Evolutionary conservation across 92 coral and sea anemone genomes (phyloP).

Genomic region (Chrysogorgia sp.): DNA sequence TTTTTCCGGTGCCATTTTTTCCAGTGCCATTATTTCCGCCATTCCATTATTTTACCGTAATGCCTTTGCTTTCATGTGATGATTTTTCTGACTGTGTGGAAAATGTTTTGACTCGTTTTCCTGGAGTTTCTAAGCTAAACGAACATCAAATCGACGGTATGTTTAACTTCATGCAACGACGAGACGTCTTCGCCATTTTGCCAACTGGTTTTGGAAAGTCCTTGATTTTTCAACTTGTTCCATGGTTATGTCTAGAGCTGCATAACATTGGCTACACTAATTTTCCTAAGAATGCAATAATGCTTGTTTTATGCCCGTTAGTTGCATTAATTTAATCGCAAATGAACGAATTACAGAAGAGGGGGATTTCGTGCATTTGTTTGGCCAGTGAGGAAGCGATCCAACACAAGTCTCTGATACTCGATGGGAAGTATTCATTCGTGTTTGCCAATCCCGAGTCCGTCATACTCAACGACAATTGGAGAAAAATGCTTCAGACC

Average conservation of each 20-base stretch:
- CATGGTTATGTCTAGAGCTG: slow-evolving; percentile 4
- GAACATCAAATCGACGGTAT: background rate
- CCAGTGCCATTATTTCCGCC: too few relatives aligned
- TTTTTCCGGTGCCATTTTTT: too few relatives aligned
- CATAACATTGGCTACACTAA: background rate
- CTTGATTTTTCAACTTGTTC: background rate
- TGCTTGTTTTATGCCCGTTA: slow-evolving; percentile 49
- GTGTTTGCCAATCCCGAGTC: slow-evolving; percentile 66
- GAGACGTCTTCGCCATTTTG: background rate
- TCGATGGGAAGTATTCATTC: slow-evolving; percentile 52
- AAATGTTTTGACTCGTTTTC: background rate
- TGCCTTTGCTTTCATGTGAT: too few relatives aligned
- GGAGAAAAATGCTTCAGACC: slow-evolving; percentile 60
- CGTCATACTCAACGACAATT: slow-evolving; percentile 56
- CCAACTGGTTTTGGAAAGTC: too few relatives aligned
- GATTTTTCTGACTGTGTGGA: background rate
- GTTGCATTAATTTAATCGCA: slow-evolving; percentile 54
- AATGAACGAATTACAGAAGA: slow-evolving; percentile 48
- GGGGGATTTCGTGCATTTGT: slow-evolving; percentile 48
- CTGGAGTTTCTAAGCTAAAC: background rate
- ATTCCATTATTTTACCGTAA: too few relatives aligned
- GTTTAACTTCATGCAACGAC: background rate
- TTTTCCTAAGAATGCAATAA: slow-evolving; percentile 4
- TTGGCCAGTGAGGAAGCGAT: slow-evolving; percentile 1
- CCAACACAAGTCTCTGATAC: slow-evolving; percentile 37